These are phyloP conservation scores for Homarus gammarus DNA, from an alignment of 2,888 invertebrate genomes.

Conservation along the genomic window DNA sequence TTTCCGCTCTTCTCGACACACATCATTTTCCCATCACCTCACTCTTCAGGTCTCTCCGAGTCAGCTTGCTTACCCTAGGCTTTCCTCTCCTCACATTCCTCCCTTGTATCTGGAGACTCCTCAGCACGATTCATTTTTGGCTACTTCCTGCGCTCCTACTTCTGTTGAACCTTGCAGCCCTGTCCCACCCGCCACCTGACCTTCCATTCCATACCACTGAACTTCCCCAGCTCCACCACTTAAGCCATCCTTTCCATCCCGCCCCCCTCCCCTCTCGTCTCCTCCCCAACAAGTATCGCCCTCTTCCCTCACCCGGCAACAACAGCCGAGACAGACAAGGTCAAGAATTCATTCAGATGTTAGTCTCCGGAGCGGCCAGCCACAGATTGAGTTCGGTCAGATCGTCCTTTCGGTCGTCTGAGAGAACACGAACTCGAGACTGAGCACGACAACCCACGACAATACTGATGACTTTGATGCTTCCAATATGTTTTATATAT, in stretches of 20 bases:
- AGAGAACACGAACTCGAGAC: neutral
- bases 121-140: constrained; percentile 21
- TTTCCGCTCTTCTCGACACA: neutral
- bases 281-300: neutral
- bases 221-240: neutral
- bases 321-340: no score
- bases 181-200: neutral
- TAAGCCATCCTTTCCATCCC: neutral
- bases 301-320: neutral
- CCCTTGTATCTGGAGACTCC: constrained; percentile 46
- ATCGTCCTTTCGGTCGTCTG: neutral
- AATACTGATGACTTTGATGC: neutral
- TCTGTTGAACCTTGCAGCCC: neutral
- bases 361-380: constrained; percentile 28
- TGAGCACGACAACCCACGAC: neutral
- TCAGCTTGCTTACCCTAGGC: constrained; percentile 10
- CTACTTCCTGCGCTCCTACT: neutral
- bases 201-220: neutral
- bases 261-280: neutral
- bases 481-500: neutral
- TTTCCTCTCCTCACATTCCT: constrained; percentile 25
- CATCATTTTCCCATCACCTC: neutral
- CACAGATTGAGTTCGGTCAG: neutral
- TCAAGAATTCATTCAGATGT: neutral
- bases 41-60: neutral